Percentiles rank a stretch among this genome's conserved stretches.
Evolutionary conservation across 2,113 vertebrate genomes (phyloP).

Genomic region (Channa maculata): DNA sequence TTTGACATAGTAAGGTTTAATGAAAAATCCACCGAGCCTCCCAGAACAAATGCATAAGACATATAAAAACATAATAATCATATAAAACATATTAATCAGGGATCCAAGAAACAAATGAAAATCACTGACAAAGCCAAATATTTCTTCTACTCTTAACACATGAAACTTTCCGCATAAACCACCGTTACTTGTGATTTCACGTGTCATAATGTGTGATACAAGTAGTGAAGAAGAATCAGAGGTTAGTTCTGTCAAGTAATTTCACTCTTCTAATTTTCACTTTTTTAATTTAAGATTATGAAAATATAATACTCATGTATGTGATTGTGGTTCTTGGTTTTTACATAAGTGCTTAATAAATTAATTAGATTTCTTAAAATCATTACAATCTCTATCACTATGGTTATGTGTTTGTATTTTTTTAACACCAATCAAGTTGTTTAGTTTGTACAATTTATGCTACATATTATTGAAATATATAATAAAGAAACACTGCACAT

Average conservation of each 20-base stretch:
- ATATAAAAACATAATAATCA: constrained; percentile 3
- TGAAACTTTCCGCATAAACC: constrained; percentile 43
- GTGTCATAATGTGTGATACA: background rate
- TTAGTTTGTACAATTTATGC: background rate
- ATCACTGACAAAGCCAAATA: constrained; percentile 21
- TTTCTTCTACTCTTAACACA: constrained; percentile 26
- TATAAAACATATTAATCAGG: background rate
- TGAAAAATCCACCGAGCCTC: background rate
- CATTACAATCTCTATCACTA: background rate
- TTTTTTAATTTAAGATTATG: background rate
- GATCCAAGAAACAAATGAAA: background rate
- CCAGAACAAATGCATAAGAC: background rate
- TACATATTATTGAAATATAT: background rate
- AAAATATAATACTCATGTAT: background rate
- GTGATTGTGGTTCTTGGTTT: background rate
- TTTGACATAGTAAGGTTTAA: constrained; percentile 1
- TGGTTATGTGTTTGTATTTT: background rate
- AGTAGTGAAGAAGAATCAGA: constrained; percentile 13
- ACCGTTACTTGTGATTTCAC: constrained; percentile 34
- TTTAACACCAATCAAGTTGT: background rate
- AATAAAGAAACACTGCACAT: constrained; percentile 19
- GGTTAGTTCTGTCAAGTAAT: constrained; percentile 3
- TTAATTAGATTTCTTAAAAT: background rate
- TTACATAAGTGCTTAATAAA: background rate
- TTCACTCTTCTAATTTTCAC: constrained; percentile 18